These are phyloP conservation scores for Fundulus diaphanus DNA, from an alignment of 2,797 vertebrate genomes.

Conservation along the genomic window DNA sequence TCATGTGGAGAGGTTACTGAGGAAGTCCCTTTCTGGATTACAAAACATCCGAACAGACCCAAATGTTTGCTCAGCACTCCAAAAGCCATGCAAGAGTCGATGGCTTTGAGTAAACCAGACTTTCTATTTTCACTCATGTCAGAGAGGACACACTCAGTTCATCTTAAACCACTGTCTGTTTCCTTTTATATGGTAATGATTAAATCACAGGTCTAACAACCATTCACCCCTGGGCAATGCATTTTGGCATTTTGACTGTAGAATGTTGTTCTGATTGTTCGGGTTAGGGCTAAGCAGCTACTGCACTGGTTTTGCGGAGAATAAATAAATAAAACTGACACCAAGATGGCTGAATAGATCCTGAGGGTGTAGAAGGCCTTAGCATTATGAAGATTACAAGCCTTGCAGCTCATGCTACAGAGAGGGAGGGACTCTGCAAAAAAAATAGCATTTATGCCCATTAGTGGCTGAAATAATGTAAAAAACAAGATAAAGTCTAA, in stretches of 20 bases:
- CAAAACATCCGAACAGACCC: constrained; percentile 38
- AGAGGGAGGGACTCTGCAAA: not conserved
- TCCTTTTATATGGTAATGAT: not conserved
- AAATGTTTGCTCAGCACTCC: constrained; percentile 62
- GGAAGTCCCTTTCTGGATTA: constrained; percentile 49
- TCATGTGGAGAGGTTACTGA: constrained; percentile 19
- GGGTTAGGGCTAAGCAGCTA: not conserved
- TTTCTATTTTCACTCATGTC: constrained; percentile 21
- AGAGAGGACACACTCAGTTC: not conserved
- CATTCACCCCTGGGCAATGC: not conserved
- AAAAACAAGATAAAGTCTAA: not conserved
- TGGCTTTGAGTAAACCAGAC: constrained; percentile 33
- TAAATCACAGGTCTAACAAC: not conserved
- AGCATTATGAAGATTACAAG: not conserved
- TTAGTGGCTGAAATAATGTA: not conserved
- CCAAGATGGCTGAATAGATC: not conserved
- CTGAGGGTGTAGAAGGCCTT: not conserved
- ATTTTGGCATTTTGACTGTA: not conserved
- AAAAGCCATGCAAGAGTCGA: constrained; percentile 10
- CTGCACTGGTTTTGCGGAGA: not conserved
- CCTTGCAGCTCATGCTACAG: not conserved
- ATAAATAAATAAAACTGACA: not conserved
- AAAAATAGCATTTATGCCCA: not conserved
- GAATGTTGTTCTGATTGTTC: not conserved
- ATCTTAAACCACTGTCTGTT: not conserved